Conservation (phyloP, 2,797 vertebrate species). For the Decapterus maruadsi region DNA sequence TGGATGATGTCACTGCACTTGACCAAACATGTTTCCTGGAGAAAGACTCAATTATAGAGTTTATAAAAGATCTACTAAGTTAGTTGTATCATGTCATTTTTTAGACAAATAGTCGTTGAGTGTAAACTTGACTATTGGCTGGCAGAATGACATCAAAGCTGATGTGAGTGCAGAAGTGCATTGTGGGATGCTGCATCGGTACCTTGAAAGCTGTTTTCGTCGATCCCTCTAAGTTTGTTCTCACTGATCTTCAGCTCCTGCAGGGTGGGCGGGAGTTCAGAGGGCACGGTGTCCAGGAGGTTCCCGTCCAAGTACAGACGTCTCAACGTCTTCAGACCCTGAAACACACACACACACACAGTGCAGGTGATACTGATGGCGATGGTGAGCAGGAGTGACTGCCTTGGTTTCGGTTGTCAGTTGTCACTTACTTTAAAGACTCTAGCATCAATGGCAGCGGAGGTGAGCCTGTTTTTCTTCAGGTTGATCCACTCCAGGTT, state of each 20-base stretch:
- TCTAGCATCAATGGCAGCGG: constrained; percentile 81
- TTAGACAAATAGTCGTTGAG: neutral
- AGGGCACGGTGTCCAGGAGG: constrained; percentile 87
- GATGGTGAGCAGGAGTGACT: neutral
- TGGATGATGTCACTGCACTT: neutral
- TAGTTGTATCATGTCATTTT: neutral
- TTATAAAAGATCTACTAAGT: neutral
- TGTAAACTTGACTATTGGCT: neutral
- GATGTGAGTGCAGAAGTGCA: neutral
- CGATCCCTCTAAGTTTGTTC: constrained; percentile 88
- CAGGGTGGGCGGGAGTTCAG: constrained; percentile 88
- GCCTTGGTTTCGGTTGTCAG: neutral
- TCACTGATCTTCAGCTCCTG: constrained; percentile 98
- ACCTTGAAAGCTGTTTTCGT: constrained; percentile 90
- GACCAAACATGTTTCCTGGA: neutral
- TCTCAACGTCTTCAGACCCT: constrained; percentile 92
- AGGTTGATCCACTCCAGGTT: constrained; percentile 97
- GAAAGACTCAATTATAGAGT: neutral
- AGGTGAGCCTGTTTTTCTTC: constrained; percentile 92
- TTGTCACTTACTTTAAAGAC: constrained; percentile 72
- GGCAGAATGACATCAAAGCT: neutral
- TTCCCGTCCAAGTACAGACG: constrained; percentile 96
- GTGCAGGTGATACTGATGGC: neutral
- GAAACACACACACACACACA: constrained; percentile 38
- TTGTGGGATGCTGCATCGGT: neutral